A percentile compares a stretch with the other conserved stretches of the same genome.
phyloP scores from a whole-genome alignment of 23 tunicate species.

The Pegea sp. region DNA sequence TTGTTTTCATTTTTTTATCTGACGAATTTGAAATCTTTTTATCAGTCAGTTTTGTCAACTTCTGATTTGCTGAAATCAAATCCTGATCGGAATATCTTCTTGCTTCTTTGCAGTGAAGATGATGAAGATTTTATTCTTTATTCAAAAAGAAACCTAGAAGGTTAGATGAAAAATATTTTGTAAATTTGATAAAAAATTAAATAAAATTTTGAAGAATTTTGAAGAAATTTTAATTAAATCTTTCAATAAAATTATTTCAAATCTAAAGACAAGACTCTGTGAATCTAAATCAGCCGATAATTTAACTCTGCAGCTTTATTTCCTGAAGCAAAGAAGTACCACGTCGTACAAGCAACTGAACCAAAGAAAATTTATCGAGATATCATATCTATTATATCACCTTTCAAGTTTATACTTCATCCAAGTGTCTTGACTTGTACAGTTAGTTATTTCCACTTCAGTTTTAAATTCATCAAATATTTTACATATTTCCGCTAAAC shows the following conservation, averaged over 20 bases:
- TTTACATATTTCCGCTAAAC: no score
- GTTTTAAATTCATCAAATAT: no score
- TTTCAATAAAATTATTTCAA: no score
- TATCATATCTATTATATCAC: conserved; percentile 38
- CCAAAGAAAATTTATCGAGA: conserved; percentile 40
- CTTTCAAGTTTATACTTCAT: conserved; percentile 44
- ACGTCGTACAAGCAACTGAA: conserved; percentile 31
- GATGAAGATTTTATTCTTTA: conserved; percentile 17
- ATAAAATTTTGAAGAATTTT: no score
- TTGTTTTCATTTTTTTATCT: no score
- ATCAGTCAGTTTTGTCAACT: conserved; percentile 20
- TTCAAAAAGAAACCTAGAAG: no score
- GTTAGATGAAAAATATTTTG: no score
- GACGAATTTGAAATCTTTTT: background rate
- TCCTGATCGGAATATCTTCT: conserved; percentile 27
- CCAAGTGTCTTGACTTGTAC: conserved; percentile 40
- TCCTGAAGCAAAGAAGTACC: conserved; percentile 14
- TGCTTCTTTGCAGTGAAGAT: conserved; percentile 37
- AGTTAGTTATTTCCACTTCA: conserved; percentile 16
- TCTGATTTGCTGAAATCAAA: conserved; percentile 21
- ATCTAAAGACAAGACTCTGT: no score
- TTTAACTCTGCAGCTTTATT: no score
- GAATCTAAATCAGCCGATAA: no score
- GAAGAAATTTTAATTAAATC: no score
- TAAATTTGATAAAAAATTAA: no score